phyloP scores from a whole-genome alignment of 2,113 vertebrate species.

The Phaetusa simplex region DNA sequence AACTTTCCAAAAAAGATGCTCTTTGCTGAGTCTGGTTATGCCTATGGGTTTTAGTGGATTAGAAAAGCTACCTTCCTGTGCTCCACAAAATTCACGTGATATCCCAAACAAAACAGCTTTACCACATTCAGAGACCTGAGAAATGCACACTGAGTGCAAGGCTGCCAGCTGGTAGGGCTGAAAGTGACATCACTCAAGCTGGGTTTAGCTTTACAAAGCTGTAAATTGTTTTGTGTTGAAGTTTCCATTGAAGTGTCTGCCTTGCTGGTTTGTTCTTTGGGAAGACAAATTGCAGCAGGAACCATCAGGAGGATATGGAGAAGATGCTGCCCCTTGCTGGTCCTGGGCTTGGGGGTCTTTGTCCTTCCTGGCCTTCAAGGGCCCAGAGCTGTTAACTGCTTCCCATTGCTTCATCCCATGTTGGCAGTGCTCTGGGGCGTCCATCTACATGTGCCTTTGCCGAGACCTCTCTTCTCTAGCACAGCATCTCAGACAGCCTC shows the following conservation, averaged over 20 bases:
- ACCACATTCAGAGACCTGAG: background rate
- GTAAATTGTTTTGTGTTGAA: background rate
- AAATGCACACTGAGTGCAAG: background rate
- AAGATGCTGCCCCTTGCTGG: background rate
- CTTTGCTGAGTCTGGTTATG: background rate
- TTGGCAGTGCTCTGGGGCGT: background rate
- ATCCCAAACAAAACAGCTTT: background rate
- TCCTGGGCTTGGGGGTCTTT: background rate
- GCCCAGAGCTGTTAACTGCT: background rate
- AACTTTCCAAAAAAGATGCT: background rate
- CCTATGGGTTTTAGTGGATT: background rate
- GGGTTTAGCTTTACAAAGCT: background rate
- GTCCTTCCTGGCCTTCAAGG: background rate
- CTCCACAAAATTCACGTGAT: background rate
- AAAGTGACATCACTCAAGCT: background rate
- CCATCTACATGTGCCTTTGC: background rate
- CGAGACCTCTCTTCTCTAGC: background rate
- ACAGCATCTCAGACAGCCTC: background rate
- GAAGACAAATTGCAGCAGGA: accelerated
- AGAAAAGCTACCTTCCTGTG: background rate
- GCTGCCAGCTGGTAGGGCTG: background rate
- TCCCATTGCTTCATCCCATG: background rate
- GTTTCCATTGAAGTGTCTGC: background rate
- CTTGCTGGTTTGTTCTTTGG: background rate
- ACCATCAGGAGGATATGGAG: background rate